Conservation (phyloP, 2,797 vertebrate species). For the Tapirus indicus region DNA sequence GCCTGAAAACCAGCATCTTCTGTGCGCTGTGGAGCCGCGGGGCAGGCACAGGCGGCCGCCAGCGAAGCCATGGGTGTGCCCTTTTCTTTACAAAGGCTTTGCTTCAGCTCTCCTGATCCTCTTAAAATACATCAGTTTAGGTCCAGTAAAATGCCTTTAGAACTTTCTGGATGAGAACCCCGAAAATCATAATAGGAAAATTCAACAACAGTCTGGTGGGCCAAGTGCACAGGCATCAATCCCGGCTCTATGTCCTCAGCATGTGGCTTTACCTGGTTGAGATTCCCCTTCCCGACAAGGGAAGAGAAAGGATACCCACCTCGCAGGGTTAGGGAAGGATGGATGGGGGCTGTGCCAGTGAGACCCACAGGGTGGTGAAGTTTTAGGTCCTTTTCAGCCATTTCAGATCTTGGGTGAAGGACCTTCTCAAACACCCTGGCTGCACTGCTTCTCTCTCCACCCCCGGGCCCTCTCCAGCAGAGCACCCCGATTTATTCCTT, state of each 20-base stretch:
- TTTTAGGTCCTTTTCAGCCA: neutral
- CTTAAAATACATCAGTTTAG: neutral
- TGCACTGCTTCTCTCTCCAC: neutral
- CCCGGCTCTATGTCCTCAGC: neutral
- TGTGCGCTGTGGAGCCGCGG: neutral
- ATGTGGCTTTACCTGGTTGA: accelerated
- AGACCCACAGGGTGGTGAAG: neutral
- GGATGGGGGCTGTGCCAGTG: neutral
- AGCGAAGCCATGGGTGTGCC: neutral
- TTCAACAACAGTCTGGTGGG: neutral
- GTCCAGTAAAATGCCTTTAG: neutral
- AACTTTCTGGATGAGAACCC: neutral
- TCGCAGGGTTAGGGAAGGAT: neutral
- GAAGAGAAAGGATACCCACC: neutral
- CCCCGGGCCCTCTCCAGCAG: neutral
- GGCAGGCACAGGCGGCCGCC: neutral
- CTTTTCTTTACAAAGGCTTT: neutral
- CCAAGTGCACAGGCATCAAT: accelerated
- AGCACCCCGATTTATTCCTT: neutral
- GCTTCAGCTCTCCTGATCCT: neutral
- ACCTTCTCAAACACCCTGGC: too few species aligned
- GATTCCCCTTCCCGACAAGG: accelerated
- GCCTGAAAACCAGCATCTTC: neutral
- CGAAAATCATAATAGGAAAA: neutral
- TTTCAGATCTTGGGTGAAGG: neutral